These are phyloP conservation scores for Amblyraja radiata DNA, from an alignment of 2,797 vertebrate species.

Conservation along the genomic window DNA sequence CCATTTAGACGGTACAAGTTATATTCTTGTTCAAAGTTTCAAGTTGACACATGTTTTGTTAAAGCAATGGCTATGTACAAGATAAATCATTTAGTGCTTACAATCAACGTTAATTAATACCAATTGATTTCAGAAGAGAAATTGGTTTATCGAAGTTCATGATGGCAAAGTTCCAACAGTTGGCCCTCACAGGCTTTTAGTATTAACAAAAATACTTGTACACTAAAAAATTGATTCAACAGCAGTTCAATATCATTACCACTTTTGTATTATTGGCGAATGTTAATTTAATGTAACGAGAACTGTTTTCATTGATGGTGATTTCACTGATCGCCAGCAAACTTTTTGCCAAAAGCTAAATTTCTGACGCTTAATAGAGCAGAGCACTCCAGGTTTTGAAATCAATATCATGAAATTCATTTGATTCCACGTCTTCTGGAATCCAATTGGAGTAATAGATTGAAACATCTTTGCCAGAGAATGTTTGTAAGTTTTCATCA, in stretches of 20 bases:
- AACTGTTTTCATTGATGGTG: neutral
- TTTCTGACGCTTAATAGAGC: neutral
- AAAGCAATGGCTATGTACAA: neutral
- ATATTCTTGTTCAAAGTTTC: neutral
- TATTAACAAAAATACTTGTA: neutral
- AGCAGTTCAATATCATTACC: neutral
- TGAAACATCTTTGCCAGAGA: neutral
- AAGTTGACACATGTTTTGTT: neutral
- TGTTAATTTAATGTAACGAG: neutral
- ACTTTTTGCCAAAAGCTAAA: neutral
- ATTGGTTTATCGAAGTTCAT: neutral
- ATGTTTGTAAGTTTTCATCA: conserved; percentile 1
- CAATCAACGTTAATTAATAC: neutral
- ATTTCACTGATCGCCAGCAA: neutral
- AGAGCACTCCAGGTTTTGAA: neutral
- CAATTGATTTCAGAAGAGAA: neutral
- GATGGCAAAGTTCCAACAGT: neutral
- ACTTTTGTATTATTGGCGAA: neutral
- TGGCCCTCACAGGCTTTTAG: neutral
- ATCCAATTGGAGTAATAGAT: neutral
- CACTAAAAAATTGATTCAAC: neutral
- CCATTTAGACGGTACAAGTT: neutral
- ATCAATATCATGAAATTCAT: neutral
- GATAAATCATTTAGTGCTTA: neutral
- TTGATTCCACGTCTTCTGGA: neutral